Percentiles rank a stretch among this genome's conserved stretches.
These are phyloP conservation scores for Taxidea taxus DNA, from an alignment of 2,113 vertebrate genomes.

Conservation along the genomic window DNA sequence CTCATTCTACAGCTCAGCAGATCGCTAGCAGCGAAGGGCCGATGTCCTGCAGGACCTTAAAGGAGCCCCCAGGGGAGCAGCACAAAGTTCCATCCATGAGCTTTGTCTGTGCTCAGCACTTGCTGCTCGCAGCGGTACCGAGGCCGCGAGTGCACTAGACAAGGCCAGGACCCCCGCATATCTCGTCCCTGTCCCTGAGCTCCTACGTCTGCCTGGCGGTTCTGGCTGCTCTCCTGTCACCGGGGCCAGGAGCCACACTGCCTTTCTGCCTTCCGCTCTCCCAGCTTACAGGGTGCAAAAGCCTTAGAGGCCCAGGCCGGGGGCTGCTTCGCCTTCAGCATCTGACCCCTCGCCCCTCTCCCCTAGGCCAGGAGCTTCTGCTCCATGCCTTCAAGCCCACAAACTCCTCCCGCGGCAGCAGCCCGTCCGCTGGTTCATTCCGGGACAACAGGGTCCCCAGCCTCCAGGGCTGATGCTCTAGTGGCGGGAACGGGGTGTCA, in stretches of 20 bases:
- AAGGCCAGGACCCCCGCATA: background rate
- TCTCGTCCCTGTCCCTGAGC: background rate
- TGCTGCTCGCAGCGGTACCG: background rate
- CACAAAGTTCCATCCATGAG: background rate
- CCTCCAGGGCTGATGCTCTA: background rate
- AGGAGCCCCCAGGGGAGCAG: background rate
- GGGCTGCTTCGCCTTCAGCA: background rate
- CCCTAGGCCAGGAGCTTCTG: background rate
- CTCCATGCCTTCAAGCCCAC: background rate
- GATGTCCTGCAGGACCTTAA: background rate
- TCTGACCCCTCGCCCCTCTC: fast-evolving
- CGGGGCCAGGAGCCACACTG: background rate
- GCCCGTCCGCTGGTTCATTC: background rate
- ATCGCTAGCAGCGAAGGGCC: background rate
- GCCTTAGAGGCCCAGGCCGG: background rate
- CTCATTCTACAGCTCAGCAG: background rate
- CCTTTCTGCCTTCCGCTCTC: background rate
- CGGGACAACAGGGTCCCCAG: background rate
- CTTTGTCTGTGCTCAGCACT: background rate
- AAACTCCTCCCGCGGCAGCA: too few relatives aligned
- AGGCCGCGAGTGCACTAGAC: background rate
- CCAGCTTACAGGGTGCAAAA: background rate
- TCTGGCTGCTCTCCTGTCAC: background rate
- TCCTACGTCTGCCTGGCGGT: background rate
- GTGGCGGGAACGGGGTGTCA: background rate